Conservation (phyloP, 2,888 invertebrate species). For the Noctua fimbriata region DNA sequence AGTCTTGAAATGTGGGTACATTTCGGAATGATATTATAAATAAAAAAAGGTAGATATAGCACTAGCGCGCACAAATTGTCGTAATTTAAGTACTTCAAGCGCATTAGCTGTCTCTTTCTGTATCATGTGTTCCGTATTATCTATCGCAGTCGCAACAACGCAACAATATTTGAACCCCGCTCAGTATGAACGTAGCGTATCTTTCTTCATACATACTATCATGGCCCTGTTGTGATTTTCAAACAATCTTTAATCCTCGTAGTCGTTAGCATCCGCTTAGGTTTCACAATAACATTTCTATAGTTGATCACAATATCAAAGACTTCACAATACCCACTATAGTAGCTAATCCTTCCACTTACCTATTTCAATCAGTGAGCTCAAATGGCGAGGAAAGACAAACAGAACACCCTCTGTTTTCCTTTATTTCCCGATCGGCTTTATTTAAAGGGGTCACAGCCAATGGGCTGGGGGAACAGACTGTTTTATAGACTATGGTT, state of each 20-base stretch:
- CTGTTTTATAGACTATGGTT: constrained; percentile 22
- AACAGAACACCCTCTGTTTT: constrained; percentile 38
- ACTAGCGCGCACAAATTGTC: too few relatives aligned
- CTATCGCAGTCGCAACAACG: too few relatives aligned
- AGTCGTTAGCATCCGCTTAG: neutral
- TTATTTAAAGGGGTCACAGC: constrained; percentile 45
- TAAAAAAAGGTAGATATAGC: too few relatives aligned
- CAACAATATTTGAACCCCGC: too few relatives aligned
- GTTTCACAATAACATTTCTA: neutral
- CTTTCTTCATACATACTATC: too few relatives aligned
- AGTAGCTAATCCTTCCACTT: constrained; percentile 11
- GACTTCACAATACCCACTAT: neutral
- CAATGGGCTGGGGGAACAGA: neutral
- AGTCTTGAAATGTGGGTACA: neutral
- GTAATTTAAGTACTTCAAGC: too few relatives aligned
- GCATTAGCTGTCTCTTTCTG: too few relatives aligned
- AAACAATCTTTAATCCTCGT: neutral
- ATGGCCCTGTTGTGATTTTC: neutral
- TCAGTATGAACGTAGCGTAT: too few relatives aligned
- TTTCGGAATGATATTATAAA: too few relatives aligned
- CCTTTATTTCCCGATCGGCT: constrained; percentile 45
- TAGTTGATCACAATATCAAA: neutral
- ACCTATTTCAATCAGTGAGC: constrained; percentile 39
- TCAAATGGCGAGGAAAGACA: constrained; percentile 24
- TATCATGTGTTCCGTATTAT: too few relatives aligned